A percentile compares a stretch with the other conserved stretches of the same genome.
phyloP scores from a whole-genome alignment of 2,113 vertebrate genomes.

The Nipponia nippon region DNA sequence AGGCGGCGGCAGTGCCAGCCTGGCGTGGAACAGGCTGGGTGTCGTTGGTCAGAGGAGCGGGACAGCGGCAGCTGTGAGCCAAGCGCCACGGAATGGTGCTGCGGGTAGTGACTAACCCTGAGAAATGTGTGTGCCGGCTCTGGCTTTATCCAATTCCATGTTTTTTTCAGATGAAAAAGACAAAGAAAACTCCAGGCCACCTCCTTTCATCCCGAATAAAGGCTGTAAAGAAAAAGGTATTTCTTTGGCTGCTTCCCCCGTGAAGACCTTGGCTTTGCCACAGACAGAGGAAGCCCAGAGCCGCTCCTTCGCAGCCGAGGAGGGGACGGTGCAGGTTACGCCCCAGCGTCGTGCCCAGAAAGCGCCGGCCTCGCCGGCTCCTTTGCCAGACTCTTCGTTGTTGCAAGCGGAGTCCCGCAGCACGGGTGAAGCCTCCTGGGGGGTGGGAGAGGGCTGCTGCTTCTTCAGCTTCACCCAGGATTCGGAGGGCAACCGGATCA shows the following conservation, averaged over 20 bases:
- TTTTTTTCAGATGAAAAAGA: constrained; percentile 46
- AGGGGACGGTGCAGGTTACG: background rate
- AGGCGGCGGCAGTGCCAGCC: background rate
- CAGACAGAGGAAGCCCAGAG: background rate
- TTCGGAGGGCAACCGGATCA: background rate
- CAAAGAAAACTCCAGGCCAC: background rate
- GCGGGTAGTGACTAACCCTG: background rate
- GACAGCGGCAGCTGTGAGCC: background rate
- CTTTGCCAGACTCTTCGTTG: accelerated
- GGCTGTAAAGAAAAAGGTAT: background rate
- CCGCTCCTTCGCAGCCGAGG: accelerated
- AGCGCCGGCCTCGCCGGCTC: accelerated
- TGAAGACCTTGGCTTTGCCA: background rate
- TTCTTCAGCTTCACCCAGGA: background rate
- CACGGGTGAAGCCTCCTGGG: background rate
- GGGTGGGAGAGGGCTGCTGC: background rate
- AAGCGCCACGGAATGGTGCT: background rate
- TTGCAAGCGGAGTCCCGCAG: background rate
- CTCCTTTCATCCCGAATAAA: background rate
- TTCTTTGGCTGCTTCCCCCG: background rate
- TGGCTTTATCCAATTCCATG: background rate
- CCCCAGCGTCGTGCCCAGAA: accelerated
- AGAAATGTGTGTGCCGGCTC: background rate
- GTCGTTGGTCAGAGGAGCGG: background rate
- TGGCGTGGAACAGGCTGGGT: background rate